Base-by-base conservation (phyloP, 2,888 invertebrate genomes). In the Branchellion lobata region DNA sequence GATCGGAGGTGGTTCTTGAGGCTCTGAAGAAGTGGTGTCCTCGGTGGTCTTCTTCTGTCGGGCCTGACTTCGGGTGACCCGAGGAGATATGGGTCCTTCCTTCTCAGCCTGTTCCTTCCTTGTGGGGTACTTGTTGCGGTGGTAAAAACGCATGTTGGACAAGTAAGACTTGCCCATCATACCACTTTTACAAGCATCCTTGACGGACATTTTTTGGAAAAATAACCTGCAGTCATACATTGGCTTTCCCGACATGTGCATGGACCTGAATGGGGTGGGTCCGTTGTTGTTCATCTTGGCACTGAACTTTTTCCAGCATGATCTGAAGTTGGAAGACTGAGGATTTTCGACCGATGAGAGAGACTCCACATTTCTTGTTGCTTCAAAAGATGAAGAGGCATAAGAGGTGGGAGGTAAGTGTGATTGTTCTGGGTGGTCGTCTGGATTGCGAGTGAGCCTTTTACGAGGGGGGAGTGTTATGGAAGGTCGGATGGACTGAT, bases 261-360 rank as follows among this genome's bases (percentile, higher is more conserved):
- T 74, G 3, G 75, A 61, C 47, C 79, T 33, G 31, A 53, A 57
- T 14, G 68, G 33, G 14, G 79, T 47, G 29, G 47, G 79, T 29
- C 75, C 74, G n/a, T 79, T 73, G 31, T 74, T 74, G 68, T 79
- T 79, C 51, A 75, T 68, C 79, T 79, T 79, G 40, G 79, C 79
- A 31, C 75, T 75, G 68, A 79, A 79, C 40, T 79, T 79, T 51
- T 79, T 79, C 79, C 79, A 79, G 34, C 74, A 79, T 14, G 74
- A 75, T n/a, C 79, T 27, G 53, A 79, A 79, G 74, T 75, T 79
- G 21, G 79, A 75, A 1, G 79, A 79, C 21, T 74, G 75, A n/a
- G 74, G 79, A 36, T 74, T 79, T 47, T 79, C 79, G 3, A 57
- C 5, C 0, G 79, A 74, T 14, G 73, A 53, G n/a, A n/a, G n/a